A percentile compares a stretch with the other conserved stretches of the same genome.
phyloP scores from a whole-genome alignment of 2,797 vertebrate genomes.

The Lepilemur ruficaudatus region DNA sequence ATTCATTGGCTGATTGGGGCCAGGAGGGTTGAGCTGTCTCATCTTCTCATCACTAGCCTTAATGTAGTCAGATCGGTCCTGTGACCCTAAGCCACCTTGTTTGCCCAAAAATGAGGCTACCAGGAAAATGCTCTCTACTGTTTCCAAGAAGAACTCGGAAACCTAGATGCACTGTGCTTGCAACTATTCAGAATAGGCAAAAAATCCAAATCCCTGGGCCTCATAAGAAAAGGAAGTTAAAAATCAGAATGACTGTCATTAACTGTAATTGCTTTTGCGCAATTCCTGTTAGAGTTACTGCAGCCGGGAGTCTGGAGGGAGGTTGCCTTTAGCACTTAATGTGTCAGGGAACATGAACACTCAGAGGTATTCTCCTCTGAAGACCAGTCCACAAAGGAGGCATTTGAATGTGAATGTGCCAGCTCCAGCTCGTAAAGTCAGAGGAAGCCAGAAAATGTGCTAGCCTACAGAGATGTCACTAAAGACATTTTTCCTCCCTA shows the following conservation, averaged over 20 bases:
- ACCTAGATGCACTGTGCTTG: neutral
- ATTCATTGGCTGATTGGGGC: neutral
- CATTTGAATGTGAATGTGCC: conserved; percentile 15
- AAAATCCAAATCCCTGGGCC: neutral
- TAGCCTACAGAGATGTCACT: neutral
- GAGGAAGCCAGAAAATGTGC: conserved; percentile 16
- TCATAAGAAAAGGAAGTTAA: conserved; percentile 32
- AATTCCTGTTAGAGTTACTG: conserved; percentile 9
- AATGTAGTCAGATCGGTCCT: neutral
- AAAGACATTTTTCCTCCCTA: conserved; percentile 18
- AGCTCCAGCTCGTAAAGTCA: neutral
- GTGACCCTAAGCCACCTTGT: neutral
- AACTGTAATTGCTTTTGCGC: conserved; percentile 59
- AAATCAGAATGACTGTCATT: neutral
- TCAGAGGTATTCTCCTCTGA: neutral
- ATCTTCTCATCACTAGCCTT: neutral
- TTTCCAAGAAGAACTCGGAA: neutral
- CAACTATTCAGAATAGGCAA: neutral
- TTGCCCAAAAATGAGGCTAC: neutral
- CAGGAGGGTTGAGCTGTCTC: neutral
- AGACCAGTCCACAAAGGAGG: conserved; percentile 22
- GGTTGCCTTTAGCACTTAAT: neutral
- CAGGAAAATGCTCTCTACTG: neutral
- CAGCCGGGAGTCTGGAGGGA: neutral
- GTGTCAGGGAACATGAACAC: neutral